Evolutionary conservation across 2,888 invertebrate genomes (phyloP), one percentile per base, ranked within the genome.

Genomic region (Acanthosepion pharaonis): DNA sequence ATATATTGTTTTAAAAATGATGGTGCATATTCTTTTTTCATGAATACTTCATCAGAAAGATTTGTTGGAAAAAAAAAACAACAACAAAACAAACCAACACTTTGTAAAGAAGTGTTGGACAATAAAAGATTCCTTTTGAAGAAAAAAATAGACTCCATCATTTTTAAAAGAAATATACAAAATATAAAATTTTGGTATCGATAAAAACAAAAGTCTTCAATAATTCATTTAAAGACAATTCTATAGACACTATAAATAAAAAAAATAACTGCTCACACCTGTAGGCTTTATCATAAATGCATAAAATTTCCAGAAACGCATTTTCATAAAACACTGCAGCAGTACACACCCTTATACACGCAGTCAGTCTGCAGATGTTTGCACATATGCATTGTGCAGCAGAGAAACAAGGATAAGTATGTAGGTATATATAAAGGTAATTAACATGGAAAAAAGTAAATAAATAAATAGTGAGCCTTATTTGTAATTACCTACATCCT

Each of bases 401-500:
- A 78, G n/a, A n/a, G 3, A 33, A 33, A 11, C n/a, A 78, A 78
- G 15, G 11, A n/a, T n/a, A 33, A 33, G 33, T n/a, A n/a, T 78
- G 15, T 11, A 78, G n/a, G 78, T 78, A 33, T 78, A 78, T n/a
- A 33, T 15, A 15, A 78, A 78, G 15, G 25, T 6, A n/a, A n/a
- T 78, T n/a, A 78, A 18, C 15, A n/a, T 78, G n/a, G 2, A 59
- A 59, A 59, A 59, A 23, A 55, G 33, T n/a, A 33, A n/a, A 33
- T 15, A 18, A 78, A 59, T 59, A 15, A n/a, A 78, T 23, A 78
- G n/a, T n/a, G n/a, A 18, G 78, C n/a, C 11, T n/a, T 78, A 3
- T 15, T n/a, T 78, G 78, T 78, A 53, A 93, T 93, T 93, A 93
- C 93, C 93, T 49, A 93, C 93, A 51, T 93, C 49, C 93, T 93